A percentile compares a stretch with the other conserved stretches of the same genome.
Conservation (phyloP, 2,797 vertebrate genomes). For the Hoplostethus atlanticus region DNA sequence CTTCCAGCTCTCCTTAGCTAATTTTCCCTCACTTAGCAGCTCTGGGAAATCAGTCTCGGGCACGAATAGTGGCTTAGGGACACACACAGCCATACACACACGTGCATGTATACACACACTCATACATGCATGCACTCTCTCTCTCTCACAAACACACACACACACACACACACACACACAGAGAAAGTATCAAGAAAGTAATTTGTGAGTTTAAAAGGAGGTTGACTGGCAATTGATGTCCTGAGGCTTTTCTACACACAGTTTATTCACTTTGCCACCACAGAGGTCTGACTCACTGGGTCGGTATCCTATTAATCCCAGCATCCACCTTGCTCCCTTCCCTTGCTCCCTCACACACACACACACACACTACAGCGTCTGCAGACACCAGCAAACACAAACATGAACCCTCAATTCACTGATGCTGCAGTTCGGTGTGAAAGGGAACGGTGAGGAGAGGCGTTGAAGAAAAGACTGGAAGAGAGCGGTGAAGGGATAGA, state of each 20-base stretch:
- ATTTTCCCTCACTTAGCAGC: conserved; percentile 25
- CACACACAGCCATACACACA: conserved; percentile 8
- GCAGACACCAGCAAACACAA: conserved; percentile 34
- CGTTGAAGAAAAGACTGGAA: conserved; percentile 5
- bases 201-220: conserved; percentile 42
- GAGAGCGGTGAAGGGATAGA: not conserved
- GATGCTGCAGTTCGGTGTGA: conserved; percentile 12
- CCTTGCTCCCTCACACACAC: too few species aligned
- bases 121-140: not conserved
- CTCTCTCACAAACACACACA: conserved; percentile 20
- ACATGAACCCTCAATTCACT: conserved; percentile 1
- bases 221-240: conserved; percentile 38
- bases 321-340: conserved; percentile 50
- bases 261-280: conserved; percentile 58
- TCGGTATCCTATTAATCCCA: conserved; percentile 54
- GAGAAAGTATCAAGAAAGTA: conserved; percentile 40
- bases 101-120: conserved; percentile 6
- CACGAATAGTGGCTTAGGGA: conserved; percentile 22
- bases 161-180: conserved; percentile 15
- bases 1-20: conserved; percentile 31
- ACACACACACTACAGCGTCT: conserved; percentile 35
- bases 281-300: conserved; percentile 49
- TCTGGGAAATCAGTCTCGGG: conserved; percentile 19
- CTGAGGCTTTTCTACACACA: conserved; percentile 42
- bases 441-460: conserved; percentile 10